phyloP scores from a whole-genome alignment of 2,888 invertebrate genomes.

The Lepidochrysops patricia region DNA sequence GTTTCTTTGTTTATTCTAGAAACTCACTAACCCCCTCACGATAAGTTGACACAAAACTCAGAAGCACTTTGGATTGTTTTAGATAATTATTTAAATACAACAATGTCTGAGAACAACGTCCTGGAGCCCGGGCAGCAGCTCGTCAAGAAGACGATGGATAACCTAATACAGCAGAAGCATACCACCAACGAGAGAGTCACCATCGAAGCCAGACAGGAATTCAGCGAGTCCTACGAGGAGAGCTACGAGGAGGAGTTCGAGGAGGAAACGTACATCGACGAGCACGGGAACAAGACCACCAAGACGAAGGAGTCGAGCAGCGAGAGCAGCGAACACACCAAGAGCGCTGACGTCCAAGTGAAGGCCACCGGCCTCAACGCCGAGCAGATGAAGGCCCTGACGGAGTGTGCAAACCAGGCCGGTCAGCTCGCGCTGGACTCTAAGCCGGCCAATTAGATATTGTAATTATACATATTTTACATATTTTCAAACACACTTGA shows the following conservation, averaged over 20 bases:
- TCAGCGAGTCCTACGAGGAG: conserved; percentile 60
- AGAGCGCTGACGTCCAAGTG: conserved; percentile 65
- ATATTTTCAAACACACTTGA: too few relatives aligned
- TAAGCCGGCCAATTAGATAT: conserved; percentile 60
- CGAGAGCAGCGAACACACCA: conserved; percentile 66
- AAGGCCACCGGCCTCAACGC: conserved; percentile 64
- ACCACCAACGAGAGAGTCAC: conserved; percentile 51
- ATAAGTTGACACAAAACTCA: neutral
- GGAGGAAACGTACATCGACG: conserved; percentile 64
- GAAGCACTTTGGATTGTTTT: conserved; percentile 14
- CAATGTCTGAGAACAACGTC: conserved; percentile 57
- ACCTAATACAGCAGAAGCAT: conserved; percentile 54
- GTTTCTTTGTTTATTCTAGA: conserved; percentile 10
- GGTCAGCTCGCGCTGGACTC: conserved; percentile 67
- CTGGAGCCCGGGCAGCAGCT: conserved; percentile 64
- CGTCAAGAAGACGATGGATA: conserved; percentile 66
- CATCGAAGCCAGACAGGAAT: conserved; percentile 68
- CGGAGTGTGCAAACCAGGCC: conserved; percentile 65
- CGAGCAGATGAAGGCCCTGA: conserved; percentile 63
- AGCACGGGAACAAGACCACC: conserved; percentile 60
- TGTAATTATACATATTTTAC: conserved; percentile 36
- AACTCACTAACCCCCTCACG: neutral
- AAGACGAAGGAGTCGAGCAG: conserved; percentile 64
- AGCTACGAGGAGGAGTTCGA: conserved; percentile 69
- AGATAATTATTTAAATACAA: conserved; percentile 16